Base-by-base conservation (phyloP, 1,140 invertebrate species). In the Caenorhabditis latens region DNA sequence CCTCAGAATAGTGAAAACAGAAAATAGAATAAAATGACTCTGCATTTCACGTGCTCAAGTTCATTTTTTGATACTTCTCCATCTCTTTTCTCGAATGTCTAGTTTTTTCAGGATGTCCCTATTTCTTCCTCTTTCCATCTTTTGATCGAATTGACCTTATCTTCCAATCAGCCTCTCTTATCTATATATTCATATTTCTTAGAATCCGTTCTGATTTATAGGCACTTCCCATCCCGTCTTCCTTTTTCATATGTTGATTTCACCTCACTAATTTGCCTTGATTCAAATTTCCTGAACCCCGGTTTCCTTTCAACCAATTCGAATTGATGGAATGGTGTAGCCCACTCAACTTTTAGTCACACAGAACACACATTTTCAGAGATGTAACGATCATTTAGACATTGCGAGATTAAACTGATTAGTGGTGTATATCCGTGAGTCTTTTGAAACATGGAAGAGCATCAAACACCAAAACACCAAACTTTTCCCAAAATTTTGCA, bases 241-340 rank as follows among this genome's bases (percentile, higher is more conserved):
- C 21, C 61, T 58, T 58, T n/a, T n/a, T 58, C 19, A 1, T 16
- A 58, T 19, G 14, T 58, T 63, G 61, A 63, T 63, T 63, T 63
- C 58, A 63, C 9, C 58, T 32, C 24, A 32, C 24, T 63, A 63
- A 63, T 63, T 63, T 40, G 7, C 24, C 14, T 24, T 71, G n/a
- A 71, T 71, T 71, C 65, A 46, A 43, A 71, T 71, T 71, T 71
- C 65, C 65, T 46, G 65, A 46, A 43, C 40, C 19, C 42, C 65
- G 16, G 16, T 24, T 43, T 71, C 21, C 46, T 21, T 46, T 71
- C 19, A 32, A 9, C 13, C 32, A 11, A 14, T 53, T 32, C 32
- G 32, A 32, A 32, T 32, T 1, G 32, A 32, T 32, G 32, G 32
- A 32, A 32, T 14, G 21, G 8, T 63, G 19, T 11, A 40, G 24